Conservation (phyloP, 2,797 vertebrate species). For the Falco cherrug region DNA sequence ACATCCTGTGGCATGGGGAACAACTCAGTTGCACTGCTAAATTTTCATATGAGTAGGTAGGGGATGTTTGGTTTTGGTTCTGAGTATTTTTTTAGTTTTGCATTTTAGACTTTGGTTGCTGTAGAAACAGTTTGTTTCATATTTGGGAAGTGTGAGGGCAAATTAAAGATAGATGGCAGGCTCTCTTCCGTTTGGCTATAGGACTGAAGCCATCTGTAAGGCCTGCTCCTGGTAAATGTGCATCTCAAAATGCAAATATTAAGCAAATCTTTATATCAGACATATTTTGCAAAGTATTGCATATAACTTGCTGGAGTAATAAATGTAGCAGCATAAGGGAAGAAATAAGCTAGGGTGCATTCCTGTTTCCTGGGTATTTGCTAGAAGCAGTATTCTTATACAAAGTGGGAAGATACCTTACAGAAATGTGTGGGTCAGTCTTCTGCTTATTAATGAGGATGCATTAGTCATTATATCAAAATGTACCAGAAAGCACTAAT, state of each 20-base stretch:
- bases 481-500: not conserved
- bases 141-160: not conserved
- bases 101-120: not conserved
- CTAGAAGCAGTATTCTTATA: not conserved
- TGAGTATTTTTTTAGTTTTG: not conserved
- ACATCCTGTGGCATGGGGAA: not conserved
- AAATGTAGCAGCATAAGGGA: not conserved
- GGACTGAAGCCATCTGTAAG: not conserved
- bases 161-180: not conserved
- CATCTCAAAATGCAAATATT: not conserved
- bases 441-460: not conserved
- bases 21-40: not conserved
- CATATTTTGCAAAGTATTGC: not conserved
- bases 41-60: not conserved
- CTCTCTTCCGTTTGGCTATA: not conserved
- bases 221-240: not conserved
- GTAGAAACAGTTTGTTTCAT: not conserved
- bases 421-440: not conserved
- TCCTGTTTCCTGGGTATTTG: not conserved
- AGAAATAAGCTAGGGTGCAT: not conserved
- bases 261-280: not conserved
- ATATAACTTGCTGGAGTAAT: not conserved
- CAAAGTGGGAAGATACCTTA: not conserved
- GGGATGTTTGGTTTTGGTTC: not conserved
- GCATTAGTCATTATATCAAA: not conserved